Evolutionary conservation across 2,797 vertebrate species (phyloP), one percentile per base, ranked within the genome.

Genomic region (Lepidocolaptes lacrymiger): DNA sequence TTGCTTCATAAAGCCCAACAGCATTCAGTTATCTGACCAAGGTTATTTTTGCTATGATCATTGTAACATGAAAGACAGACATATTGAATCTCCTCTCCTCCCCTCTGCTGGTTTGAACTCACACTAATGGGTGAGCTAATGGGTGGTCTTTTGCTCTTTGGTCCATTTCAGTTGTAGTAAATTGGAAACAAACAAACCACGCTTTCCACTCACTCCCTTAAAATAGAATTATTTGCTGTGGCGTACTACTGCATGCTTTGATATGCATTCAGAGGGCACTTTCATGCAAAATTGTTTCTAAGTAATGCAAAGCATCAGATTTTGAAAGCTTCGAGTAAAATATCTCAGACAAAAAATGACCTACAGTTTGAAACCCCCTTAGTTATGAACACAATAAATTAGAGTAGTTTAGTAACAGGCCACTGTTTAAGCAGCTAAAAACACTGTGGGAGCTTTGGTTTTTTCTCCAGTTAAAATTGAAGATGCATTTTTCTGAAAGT

Each of bases 361-460:
- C 4, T n/a, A 4, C 2, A 34, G 13, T 73, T 17, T 62, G 22
- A 82, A 74, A 55, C 3, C 1, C 4, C 28, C 19, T 55, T 12
- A 19, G 27, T 69, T 69, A 72, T 2, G 4, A 78, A 63, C 24
- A 39, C 6, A 61, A 26, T 32, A 23, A 12, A 37, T 55, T 85
- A 80, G 39, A 72, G 24, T 23, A 64, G 39, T 72, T 71, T 72
- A 75, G 26, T 61, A 81, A 32, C 10, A 81, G 8, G 9, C 0
- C 49, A 12, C 4, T 16, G 26, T 77, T 85, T 64, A 80, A 79
- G 32, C 12, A 55, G 37, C 21, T 77, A 61, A 86, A 85, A 26
- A 1, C 4, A 14, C 18, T 83, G 7, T 37, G 11, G 4, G 5
- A 19, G 7, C 8, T 80, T 73, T 46, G 34, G 0, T 1, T 13